A percentile compares a stretch with the other conserved stretches of the same genome.
Conservation (phyloP, 2,888 invertebrate species). For the Melieria omissa region DNA sequence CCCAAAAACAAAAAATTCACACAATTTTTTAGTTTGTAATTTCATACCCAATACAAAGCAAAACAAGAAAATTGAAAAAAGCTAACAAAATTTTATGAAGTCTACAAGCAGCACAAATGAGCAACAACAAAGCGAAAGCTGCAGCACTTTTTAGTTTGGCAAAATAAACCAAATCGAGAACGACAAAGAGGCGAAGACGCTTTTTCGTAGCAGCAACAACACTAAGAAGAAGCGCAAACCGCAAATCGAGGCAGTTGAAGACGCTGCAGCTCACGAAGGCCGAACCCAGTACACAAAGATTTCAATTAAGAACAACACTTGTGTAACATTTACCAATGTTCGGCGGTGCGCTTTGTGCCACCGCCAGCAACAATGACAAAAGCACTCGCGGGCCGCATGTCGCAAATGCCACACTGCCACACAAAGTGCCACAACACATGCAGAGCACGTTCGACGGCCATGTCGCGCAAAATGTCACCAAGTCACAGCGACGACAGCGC, state of each 20-base stretch:
- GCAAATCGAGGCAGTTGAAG: neutral
- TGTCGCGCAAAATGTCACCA: slow-evolving; percentile 27
- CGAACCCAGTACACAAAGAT: neutral
- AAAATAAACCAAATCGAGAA: too few species aligned
- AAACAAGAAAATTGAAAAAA: too few species aligned
- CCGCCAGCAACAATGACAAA: neutral
- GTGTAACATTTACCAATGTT: neutral
- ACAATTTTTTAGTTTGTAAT: too few species aligned
- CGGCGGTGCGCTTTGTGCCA: neutral
- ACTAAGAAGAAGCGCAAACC: neutral
- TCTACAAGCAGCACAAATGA: too few species aligned
- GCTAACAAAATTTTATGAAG: too few species aligned
- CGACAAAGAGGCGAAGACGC: too few species aligned
- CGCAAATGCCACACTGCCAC: neutral
- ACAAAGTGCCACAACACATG: neutral
- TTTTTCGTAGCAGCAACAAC: neutral
- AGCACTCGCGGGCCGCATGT: neutral
- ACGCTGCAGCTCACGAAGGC: neutral
- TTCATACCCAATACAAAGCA: too few species aligned
- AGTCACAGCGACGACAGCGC: slow-evolving; percentile 42
- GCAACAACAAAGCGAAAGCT: too few species aligned
- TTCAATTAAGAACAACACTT: slow-evolving; percentile 6
- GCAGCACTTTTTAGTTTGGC: too few species aligned
- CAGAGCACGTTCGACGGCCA: neutral
- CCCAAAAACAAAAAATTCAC: too few species aligned